Percentiles rank a stretch among this genome's conserved stretches.
phyloP scores from a whole-genome alignment of 2,797 vertebrate species.

The Cetoscarus ocellatus region DNA sequence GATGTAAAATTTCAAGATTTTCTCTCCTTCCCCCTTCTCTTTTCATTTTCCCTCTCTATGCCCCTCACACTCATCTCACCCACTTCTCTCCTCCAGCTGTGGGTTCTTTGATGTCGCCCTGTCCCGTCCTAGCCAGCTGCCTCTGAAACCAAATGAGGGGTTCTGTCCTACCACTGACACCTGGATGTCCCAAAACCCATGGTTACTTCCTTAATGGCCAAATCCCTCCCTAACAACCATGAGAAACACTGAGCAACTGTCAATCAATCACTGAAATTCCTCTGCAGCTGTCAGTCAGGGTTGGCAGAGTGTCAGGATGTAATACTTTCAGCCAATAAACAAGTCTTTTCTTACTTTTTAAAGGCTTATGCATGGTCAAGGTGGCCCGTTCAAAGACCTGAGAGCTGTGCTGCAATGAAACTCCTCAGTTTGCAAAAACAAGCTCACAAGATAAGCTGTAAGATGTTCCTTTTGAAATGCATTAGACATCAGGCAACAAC shows the following conservation, averaged over 20 bases:
- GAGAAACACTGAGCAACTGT: conserved; percentile 61
- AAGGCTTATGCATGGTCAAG: neutral
- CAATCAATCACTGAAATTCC: conserved; percentile 64
- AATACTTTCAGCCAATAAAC: conserved; percentile 11
- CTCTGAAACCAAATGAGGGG: conserved; percentile 75
- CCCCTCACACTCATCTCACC: conserved; percentile 19
- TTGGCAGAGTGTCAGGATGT: conserved; percentile 25
- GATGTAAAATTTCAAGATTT: neutral
- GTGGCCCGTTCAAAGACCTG: neutral
- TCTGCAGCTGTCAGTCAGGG: conserved; percentile 22
- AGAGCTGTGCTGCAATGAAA: neutral
- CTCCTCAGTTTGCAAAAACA: conserved; percentile 1
- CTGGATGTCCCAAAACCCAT: conserved; percentile 79
- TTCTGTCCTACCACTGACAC: conserved; percentile 78
- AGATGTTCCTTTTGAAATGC: neutral
- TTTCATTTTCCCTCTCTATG: conserved; percentile 19
- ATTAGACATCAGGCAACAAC: neutral
- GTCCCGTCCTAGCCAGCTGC: conserved; percentile 64
- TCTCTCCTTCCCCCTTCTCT: neutral
- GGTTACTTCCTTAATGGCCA: conserved; percentile 63
- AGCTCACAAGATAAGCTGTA: neutral
- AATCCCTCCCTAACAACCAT: conserved; percentile 58
- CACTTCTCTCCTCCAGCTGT: conserved; percentile 60
- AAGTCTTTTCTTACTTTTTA: conserved; percentile 2
- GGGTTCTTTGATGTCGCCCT: conserved; percentile 70